Evolutionary conservation across 2,888 invertebrate species (phyloP).

Genomic region (Tromatobia lineatoria): DNA sequence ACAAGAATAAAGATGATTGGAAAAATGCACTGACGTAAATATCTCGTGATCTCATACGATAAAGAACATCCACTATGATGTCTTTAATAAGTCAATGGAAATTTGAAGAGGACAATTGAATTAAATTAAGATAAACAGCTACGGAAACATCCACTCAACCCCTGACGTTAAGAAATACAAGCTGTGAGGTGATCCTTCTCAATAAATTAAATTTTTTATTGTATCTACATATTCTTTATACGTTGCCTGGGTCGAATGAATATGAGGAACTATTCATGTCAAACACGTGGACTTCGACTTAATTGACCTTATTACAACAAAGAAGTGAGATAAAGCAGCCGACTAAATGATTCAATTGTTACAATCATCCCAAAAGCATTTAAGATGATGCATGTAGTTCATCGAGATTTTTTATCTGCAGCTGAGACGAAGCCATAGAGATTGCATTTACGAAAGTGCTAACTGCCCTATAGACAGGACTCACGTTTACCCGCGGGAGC

Average conservation of each 20-base stretch:
- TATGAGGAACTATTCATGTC: no score
- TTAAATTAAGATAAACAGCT: not conserved
- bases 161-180: not conserved
- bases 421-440: not conserved
- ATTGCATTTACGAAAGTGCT: not conserved
- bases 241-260: no score
- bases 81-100: not conserved
- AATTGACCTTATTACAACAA: not conserved
- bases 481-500: not conserved
- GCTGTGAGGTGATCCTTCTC: not conserved
- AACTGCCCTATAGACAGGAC: not conserved
- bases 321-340: not conserved
- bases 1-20: conserved; percentile 29
- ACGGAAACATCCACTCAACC: not conserved
- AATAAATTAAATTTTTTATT: not conserved
- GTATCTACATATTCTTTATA: not conserved
- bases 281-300: not conserved
- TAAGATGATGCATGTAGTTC: not conserved
- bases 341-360: not conserved
- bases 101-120: not conserved
- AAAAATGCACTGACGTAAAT: conserved; percentile 41
- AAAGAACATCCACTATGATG: not conserved
- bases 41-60: conserved; percentile 4
- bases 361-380: not conserved
- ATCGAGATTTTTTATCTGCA: conserved; percentile 19